A percentile compares a stretch with the other conserved stretches of the same genome.
phyloP scores from a whole-genome alignment of 64 coral and sea anemone genomes.

The Pocillopora damicornis region DNA sequence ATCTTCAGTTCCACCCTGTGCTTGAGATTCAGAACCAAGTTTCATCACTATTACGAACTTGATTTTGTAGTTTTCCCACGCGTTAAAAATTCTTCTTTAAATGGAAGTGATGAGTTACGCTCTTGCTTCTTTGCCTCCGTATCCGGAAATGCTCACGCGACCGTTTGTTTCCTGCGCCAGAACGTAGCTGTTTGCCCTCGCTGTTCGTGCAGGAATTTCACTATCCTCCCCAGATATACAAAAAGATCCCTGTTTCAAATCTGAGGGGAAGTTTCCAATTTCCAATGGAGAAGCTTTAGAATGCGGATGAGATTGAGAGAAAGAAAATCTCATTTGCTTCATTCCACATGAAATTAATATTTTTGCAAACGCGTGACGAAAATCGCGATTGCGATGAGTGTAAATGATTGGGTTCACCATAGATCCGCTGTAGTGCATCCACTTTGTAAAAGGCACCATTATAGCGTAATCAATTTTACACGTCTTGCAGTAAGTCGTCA shows the following conservation, averaged over 20 bases:
- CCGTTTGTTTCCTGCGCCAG: conserved; percentile 17
- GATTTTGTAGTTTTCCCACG: no score
- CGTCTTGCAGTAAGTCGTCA: conserved; percentile 50
- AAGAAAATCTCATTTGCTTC: background rate
- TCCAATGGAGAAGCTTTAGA: background rate
- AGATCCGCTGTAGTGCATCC: conserved; percentile 96
- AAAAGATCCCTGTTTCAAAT: background rate
- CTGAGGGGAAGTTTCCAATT: background rate
- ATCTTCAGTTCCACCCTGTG: no score
- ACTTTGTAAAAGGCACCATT: conserved; percentile 67
- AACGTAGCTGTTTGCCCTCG: background rate
- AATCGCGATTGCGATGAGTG: conserved; percentile 81
- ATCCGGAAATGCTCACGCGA: background rate
- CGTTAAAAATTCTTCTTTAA: background rate
- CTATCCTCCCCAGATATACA: background rate
- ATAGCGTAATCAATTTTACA: conserved; percentile 42
- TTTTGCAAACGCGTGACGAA: conserved; percentile 54
- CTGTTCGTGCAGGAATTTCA: background rate
- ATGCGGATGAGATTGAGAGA: conserved; percentile 21
- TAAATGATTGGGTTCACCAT: conserved; percentile 87
- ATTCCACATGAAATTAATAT: conserved; percentile 44
- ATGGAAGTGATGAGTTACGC: background rate
- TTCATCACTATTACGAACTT: no score
- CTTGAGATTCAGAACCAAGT: no score
- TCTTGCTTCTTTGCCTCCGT: background rate